phyloP scores from a whole-genome alignment of 2,888 invertebrate species.

The Tipula vernalis region DNA sequence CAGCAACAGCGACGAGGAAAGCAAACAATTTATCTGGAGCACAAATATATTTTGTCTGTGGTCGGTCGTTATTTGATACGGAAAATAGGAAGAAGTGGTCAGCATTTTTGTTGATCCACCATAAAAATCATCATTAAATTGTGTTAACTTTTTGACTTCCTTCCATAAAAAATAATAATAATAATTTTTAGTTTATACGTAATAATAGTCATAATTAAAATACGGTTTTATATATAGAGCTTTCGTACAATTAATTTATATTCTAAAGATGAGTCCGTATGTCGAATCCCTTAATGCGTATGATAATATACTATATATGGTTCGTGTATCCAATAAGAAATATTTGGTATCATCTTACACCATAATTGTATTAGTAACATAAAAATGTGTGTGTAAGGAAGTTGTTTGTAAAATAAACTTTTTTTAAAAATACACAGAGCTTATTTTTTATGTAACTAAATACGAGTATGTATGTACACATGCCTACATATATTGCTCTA shows the following conservation, averaged over 20 bases:
- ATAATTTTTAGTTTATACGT: not conserved
- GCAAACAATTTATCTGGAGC: not conserved
- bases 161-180: not conserved
- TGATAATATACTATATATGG: no score
- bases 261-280: no score
- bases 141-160: not conserved
- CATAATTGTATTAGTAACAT: not conserved
- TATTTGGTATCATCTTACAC: not conserved
- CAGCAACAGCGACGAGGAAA: not conserved
- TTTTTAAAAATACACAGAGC: not conserved
- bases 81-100: not conserved
- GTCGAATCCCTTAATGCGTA: no score
- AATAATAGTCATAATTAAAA: not conserved
- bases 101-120: not conserved
- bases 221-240: not conserved
- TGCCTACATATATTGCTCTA: not conserved
- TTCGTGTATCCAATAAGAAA: not conserved
- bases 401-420: not conserved
- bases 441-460: not conserved
- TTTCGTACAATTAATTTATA: no score
- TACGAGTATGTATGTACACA: not conserved
- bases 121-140: not conserved
- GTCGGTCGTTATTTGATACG: not conserved
- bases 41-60: not conserved
- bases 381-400: not conserved